Percentiles rank a stretch among this genome's conserved stretches.
phyloP scores from a whole-genome alignment of 2,113 vertebrate genomes.

The Holacanthus passer region DNA sequence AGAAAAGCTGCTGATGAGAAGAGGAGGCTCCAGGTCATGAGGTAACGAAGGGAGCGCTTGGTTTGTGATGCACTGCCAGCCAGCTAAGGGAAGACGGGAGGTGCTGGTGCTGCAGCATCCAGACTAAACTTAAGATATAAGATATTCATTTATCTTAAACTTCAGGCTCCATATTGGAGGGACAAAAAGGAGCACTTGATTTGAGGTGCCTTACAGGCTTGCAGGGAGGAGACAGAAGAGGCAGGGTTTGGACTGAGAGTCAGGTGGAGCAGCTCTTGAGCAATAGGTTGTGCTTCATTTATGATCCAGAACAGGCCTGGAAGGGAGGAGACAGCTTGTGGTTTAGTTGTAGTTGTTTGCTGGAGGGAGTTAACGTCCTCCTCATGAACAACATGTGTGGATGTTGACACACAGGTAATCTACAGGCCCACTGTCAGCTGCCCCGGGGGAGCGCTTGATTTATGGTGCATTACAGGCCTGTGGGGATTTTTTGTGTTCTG shows the following conservation, averaged over 20 bases:
- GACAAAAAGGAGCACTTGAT: slow-evolving; percentile 18
- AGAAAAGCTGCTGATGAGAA: not conserved
- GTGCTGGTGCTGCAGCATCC: too few species aligned
- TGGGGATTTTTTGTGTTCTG: not conserved
- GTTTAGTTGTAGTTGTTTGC: not conserved
- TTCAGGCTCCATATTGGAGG: too few species aligned
- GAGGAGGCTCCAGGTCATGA: not conserved
- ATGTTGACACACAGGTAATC: not conserved
- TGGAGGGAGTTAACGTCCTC: not conserved
- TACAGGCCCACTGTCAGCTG: not conserved
- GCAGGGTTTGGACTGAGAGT: not conserved
- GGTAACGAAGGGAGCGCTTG: slow-evolving; percentile 17
- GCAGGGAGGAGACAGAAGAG: not conserved
- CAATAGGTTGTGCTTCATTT: not conserved
- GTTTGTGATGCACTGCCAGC: not conserved
- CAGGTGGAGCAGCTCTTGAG: not conserved
- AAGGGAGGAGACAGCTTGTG: not conserved
- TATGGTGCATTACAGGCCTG: not conserved
- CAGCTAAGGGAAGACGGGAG: not conserved
- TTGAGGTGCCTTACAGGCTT: not conserved
- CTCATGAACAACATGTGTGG: not conserved
- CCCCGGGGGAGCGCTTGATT: slow-evolving; percentile 20
- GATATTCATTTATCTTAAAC: too few species aligned
- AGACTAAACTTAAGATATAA: too few species aligned
- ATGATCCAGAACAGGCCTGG: not conserved